Percentiles rank a stretch among this genome's conserved stretches.
These are phyloP conservation scores for Drosophila obscura DNA, from an alignment of 1,140 invertebrate genomes.

Conservation along the genomic window DNA sequence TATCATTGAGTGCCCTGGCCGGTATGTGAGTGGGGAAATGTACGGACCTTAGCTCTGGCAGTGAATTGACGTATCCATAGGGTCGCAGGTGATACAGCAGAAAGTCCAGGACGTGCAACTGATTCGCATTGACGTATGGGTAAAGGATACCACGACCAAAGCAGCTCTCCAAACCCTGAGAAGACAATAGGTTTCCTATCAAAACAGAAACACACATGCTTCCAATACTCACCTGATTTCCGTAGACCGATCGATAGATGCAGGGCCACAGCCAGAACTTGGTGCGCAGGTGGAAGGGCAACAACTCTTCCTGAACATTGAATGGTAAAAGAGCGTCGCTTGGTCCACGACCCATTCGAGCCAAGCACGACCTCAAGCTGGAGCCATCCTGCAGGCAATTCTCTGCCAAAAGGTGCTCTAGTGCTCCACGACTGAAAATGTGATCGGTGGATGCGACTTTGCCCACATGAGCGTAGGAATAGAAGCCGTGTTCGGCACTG, in stretches of 20 bases:
- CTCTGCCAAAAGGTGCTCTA: constrained; percentile 84
- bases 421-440: constrained; percentile 92
- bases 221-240: constrained; percentile 14
- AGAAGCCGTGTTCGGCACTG: constrained; percentile 92
- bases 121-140: constrained; percentile 25
- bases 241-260: constrained; percentile 34
- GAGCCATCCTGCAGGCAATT: constrained; percentile 86
- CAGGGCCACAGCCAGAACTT: constrained; percentile 57
- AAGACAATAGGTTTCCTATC: not conserved
- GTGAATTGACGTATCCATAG: constrained; percentile 26
- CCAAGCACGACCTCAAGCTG: constrained; percentile 21
- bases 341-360: constrained; percentile 85
- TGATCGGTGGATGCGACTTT: constrained; percentile 93
- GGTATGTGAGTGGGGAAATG: not conserved
- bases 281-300: constrained; percentile 32
- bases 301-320: constrained; percentile 1
- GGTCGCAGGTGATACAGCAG: constrained; percentile 53
- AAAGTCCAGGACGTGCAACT: constrained; percentile 46
- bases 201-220: not conserved
- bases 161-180: constrained; percentile 17
- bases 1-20: constrained; percentile 57
- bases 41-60: constrained; percentile 18
- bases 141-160: constrained; percentile 4
- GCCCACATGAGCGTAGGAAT: constrained; percentile 95
- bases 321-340: constrained; percentile 36